Base-by-base conservation (phyloP, 2,113 vertebrate species). In the Orycteropus afer region DNA sequence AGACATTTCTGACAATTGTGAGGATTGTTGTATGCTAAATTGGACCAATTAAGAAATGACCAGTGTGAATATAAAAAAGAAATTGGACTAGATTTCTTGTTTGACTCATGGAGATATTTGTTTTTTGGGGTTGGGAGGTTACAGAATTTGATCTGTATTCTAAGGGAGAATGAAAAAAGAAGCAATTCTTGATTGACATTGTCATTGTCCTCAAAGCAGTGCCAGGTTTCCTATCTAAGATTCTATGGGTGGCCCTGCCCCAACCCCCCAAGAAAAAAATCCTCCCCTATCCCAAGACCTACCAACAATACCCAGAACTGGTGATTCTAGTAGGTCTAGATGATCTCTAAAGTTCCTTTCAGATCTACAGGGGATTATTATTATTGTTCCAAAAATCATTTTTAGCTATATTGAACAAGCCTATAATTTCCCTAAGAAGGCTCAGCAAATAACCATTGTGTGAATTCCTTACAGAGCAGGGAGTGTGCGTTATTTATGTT, bases 341-440 rank as follows among this genome's bases (percentile, higher is more conserved):
- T 57, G 63, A 5, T 63, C 15, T 93, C 65, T 59, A 23, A 32
- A 73, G 40, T 59, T 90, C 49, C 63, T 89, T 85, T 76, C 69
- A 89, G 49, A 32, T 34, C 65, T 69, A 83, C 34, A 94, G 42
- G 89, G 57, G 55, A 34, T 47, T n/a, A n/a, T n/a, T n/a, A n/a
- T n/a, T 40, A 37, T 84, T 96, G 76, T 96, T 95, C 92, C 18
- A 25, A 89, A 96, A 96, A 96, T 95, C 83, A 71, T 69, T 84
- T 71, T 93, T 86, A 90, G 74, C 49, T 93, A 7, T 85, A 57
- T 76, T 59, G 87, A 63, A 17, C 42, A 69, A 80, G 22, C 71
- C 86, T 96, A 7, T 94, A 86, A 96, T 97, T 96, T 96, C 2
- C 53, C 34, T 37, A 18, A 59, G n/a, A 89, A 95, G 69, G 7